These are phyloP conservation scores for Margaritifera margaritifera DNA, from an alignment of 2,888 invertebrate species.

Conservation along the genomic window DNA sequence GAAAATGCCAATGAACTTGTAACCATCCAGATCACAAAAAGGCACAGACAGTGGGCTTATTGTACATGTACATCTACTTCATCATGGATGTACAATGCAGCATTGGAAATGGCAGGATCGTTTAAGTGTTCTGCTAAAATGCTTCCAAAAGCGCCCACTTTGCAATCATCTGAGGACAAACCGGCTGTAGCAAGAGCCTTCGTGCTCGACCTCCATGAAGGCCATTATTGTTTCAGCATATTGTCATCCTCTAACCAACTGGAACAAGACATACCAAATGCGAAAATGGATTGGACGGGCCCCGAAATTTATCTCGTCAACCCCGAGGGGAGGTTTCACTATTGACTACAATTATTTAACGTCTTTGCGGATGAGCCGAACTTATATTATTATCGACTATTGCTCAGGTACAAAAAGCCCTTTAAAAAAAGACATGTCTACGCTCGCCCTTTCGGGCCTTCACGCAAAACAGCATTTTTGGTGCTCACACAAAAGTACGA, in stretches of 20 bases:
- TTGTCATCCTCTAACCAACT: constrained; percentile 31
- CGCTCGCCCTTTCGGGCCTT: constrained; percentile 29
- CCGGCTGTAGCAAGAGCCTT: constrained; percentile 28
- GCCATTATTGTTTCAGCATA: constrained; percentile 23
- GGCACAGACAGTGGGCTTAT: no score
- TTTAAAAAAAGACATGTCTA: constrained; percentile 32
- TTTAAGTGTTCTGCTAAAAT: no score
- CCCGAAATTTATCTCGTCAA: constrained; percentile 2
- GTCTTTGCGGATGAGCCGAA: constrained; percentile 25
- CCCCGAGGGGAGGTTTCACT: constrained; percentile 16
- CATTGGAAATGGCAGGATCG: no score
- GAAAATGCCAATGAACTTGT: constrained; percentile 32
- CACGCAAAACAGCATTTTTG: constrained; percentile 31
- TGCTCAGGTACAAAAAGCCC: constrained; percentile 26
- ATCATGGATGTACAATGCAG: no score
- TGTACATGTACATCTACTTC: no score
- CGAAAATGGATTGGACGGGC: constrained; percentile 15
- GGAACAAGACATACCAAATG: constrained; percentile 24
- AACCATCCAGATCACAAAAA: constrained; percentile 33
- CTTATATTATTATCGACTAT: constrained; percentile 39
- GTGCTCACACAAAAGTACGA: constrained; percentile 37
- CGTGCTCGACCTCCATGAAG: constrained; percentile 24
- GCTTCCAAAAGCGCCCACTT: constrained; percentile 27
- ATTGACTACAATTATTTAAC: constrained; percentile 19
- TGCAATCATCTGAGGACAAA: constrained; percentile 26